These are phyloP conservation scores for Eretmochelys imbricata DNA, from an alignment of 2,113 vertebrate species.

Conservation along the genomic window DNA sequence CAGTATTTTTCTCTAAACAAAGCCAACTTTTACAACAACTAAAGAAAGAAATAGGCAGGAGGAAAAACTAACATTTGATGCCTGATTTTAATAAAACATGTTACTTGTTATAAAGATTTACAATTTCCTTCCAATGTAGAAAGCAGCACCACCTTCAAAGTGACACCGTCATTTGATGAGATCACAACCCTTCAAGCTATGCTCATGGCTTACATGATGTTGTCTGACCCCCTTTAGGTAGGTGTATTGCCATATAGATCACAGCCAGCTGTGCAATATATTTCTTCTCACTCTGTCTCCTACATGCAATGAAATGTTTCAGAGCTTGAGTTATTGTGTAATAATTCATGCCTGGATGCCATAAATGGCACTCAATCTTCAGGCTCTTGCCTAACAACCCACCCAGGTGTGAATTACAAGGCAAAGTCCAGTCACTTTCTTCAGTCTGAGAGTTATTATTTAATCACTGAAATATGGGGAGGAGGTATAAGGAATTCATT, in stretches of 20 bases:
- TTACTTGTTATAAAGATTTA: not conserved
- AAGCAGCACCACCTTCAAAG: accelerated
- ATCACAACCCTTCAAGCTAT: not conserved
- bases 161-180: not conserved
- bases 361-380: accelerated
- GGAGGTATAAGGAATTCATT: not conserved
- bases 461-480: not conserved
- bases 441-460: not conserved
- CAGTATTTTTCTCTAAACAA: not conserved
- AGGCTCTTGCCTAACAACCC: not conserved
- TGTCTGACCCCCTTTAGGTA: not conserved
- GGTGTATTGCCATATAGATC: not conserved
- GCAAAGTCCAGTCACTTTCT: not conserved
- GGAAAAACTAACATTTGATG: not conserved
- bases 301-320: accelerated
- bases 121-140: not conserved
- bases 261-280: not conserved
- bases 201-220: not conserved
- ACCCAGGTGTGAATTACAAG: not conserved
- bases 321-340: not conserved
- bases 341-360: not conserved
- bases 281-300: not conserved
- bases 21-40: not conserved
- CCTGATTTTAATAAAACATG: not conserved
- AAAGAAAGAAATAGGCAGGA: not conserved